phyloP scores from a whole-genome alignment of 1,140 invertebrate species.

The Procambarus clarkii region DNA sequence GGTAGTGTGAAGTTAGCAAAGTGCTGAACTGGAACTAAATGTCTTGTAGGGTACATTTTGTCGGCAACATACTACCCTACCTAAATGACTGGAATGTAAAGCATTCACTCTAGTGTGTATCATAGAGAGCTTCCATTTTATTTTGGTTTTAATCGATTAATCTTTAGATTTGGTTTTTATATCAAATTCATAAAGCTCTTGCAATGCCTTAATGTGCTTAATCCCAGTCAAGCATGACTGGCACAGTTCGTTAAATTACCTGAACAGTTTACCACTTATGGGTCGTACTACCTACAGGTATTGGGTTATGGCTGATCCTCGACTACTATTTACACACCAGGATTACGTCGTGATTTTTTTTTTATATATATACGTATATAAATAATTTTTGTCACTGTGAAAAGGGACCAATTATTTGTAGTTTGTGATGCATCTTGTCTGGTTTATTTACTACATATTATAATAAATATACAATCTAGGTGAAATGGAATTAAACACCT shows the following conservation, averaged over 20 bases:
- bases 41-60: not conserved
- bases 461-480: no score
- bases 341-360: no score
- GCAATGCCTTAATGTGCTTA: not conserved
- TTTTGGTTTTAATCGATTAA: no score
- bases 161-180: no score
- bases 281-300: not conserved
- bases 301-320: no score
- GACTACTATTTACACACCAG: no score
- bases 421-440: no score
- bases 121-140: no score
- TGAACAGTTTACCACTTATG: not conserved
- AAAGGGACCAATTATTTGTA: not conserved
- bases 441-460: no score
- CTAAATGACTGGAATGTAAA: not conserved
- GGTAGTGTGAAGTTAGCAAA: not conserved
- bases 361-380: no score
- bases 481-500: not conserved
- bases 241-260: not conserved
- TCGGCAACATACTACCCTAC: not conserved
- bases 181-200: not conserved
- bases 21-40: not conserved
- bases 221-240: not conserved
- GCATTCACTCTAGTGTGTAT: not conserved
- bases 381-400: not conserved